Evolutionary conservation across 2,888 invertebrate species (phyloP), one percentile per base, ranked within the genome.

Genomic region (Epirrhoe alternata): DNA sequence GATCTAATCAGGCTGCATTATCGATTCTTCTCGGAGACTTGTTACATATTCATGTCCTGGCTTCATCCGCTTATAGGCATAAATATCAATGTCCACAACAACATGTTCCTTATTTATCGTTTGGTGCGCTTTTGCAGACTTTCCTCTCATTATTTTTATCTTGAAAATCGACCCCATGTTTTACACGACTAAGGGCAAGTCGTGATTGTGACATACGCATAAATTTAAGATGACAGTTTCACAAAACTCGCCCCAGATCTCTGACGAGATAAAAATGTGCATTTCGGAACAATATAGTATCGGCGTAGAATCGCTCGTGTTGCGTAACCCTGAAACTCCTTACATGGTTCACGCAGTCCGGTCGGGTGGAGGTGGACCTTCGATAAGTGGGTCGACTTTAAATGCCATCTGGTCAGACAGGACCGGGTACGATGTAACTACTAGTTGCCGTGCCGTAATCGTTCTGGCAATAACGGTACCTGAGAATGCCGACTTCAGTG

Each of bases 341-440:
- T 91, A 89, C 77, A 90, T 82, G 90, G 90, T 76, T 75, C 77
- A 80, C 77, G 78, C 82, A 76, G 82, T 80, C 86, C 83, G 83
- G 83, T 77, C 78, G 77, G 77, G 72, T 79, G 87, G 89, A 88
- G 77, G 72, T 79, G 87, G 89, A 88, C 92, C 92, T 92, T 92
- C 89, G 83, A 74, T 79, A 91, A 86, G 89, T 92, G 88, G 91
- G 92, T 90, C 92, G 87, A 72, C 80, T 73, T 83, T 86, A 86
- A 24, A 86, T 86, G 86, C 91, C 92, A 92, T 92, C 90, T 92
- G 91, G 91, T 86, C 81, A 81, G 82, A 80, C 87, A 76, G 84
- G 83, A 80, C 83, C 74, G 83, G 86, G 84, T 81, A 81, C 85
- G 85, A 84, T 82, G 87, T 77, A 77, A 80, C 84, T 78, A 77